phyloP scores from a whole-genome alignment of 1,140 invertebrate genomes.

The Cydia splendana region DNA sequence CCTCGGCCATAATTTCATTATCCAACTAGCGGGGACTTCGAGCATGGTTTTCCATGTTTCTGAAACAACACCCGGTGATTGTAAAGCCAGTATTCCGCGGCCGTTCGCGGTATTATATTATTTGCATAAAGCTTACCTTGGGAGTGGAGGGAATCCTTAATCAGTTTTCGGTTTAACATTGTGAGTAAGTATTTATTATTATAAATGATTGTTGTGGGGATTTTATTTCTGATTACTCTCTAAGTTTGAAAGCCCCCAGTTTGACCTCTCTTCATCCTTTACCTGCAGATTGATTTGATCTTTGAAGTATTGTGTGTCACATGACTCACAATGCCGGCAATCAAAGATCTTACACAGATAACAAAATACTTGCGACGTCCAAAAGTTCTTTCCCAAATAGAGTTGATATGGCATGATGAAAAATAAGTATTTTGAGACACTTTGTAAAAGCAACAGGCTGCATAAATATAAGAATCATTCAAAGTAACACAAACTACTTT shows the following conservation, averaged over 20 bases:
- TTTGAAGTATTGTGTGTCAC: neutral
- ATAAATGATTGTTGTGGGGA: neutral
- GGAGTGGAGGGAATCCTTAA: constrained; percentile 48
- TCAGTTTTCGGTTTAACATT: constrained; percentile 41
- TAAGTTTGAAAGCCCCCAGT: neutral
- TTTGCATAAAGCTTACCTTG: constrained; percentile 59
- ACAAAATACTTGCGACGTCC: neutral
- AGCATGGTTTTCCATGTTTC: constrained; percentile 5
- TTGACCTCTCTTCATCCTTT: neutral
- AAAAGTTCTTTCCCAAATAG: too few species aligned
- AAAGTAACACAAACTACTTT: too few species aligned
- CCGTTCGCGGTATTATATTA: constrained; percentile 45
- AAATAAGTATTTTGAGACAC: too few species aligned
- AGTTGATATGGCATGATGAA: too few species aligned
- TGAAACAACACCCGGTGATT: constrained; percentile 24
- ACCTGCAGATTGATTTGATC: constrained; percentile 3
- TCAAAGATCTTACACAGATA: neutral
- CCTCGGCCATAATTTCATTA: neutral
- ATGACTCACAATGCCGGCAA: neutral
- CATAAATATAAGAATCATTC: too few species aligned
- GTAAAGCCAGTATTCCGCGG: constrained; percentile 44
- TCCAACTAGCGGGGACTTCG: neutral
- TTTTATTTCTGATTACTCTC: neutral
- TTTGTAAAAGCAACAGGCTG: too few species aligned
- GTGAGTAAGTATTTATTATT: neutral